Evolutionary conservation across 2,888 invertebrate species (phyloP).

Genomic region (Cylloceria caligata): DNA sequence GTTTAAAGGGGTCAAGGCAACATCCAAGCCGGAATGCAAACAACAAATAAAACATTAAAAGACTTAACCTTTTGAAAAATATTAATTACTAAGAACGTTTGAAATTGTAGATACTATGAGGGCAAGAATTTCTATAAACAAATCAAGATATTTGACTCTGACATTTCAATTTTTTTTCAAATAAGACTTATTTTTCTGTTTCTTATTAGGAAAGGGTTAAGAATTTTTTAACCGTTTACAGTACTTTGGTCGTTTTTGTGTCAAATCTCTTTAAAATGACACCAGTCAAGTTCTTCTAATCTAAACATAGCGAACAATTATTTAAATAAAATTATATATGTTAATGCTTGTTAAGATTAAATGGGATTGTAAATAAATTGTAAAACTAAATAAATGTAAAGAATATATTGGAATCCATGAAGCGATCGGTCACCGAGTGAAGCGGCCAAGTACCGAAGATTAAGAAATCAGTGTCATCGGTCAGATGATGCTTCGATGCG

Average conservation of each 20-base stretch:
- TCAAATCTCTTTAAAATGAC: not conserved
- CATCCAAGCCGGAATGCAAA: not conserved
- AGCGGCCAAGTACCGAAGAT: slow-evolving; percentile 25
- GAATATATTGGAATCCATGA: not conserved
- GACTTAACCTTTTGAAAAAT: not conserved
- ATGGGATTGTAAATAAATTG: no score
- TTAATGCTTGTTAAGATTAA: no score
- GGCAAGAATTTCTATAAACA: no score
- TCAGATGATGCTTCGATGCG: not conserved
- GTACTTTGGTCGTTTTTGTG: no score
- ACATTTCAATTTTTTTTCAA: no score
- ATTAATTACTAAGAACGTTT: no score
- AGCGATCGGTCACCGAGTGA: slow-evolving; percentile 29
- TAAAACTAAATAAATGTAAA: not conserved
- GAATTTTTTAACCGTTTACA: no score
- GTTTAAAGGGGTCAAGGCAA: slow-evolving; percentile 22
- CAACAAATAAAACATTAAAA: not conserved
- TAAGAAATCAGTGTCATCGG: slow-evolving; percentile 50
- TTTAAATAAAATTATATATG: not conserved
- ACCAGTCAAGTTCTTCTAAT: no score
- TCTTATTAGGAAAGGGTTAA: no score
- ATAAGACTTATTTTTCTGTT: no score
- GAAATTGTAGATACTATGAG: no score
- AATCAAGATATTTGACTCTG: no score
- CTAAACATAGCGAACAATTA: not conserved